Conservation (phyloP, 2,797 vertebrate species). For the Gobio occitaniae region DNA sequence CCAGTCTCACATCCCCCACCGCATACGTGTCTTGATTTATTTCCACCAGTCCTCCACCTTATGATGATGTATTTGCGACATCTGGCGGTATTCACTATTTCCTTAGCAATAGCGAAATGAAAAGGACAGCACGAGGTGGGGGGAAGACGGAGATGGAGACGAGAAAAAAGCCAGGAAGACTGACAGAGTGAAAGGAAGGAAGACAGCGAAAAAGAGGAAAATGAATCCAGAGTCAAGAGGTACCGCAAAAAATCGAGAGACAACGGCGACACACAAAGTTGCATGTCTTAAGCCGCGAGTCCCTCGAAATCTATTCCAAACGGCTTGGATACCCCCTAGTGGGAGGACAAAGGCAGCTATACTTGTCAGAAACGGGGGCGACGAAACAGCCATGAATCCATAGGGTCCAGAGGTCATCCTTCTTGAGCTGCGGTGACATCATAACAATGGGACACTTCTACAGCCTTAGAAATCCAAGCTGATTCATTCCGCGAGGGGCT, state of each 20-base stretch:
- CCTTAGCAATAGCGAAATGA: constrained; percentile 75
- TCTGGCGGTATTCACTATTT: constrained; percentile 92
- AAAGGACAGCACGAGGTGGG: constrained; percentile 27
- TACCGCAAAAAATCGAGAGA: constrained; percentile 67
- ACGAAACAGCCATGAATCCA: constrained; percentile 88
- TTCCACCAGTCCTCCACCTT: constrained; percentile 85
- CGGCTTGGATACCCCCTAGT: constrained; percentile 95
- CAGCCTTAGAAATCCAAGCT: constrained; percentile 90
- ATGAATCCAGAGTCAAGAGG: constrained; percentile 36
- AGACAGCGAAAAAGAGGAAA: constrained; percentile 36
- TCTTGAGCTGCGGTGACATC: constrained; percentile 97
- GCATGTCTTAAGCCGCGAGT: constrained; percentile 76
- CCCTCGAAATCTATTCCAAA: constrained; percentile 85
- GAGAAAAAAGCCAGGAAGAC: constrained; percentile 45
- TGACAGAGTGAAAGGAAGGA: constrained; percentile 44
- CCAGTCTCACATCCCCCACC: constrained; percentile 84
- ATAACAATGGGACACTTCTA: constrained; percentile 97
- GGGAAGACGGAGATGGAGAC: constrained; percentile 49
- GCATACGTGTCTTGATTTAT: constrained; percentile 88
- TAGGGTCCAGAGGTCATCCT: constrained; percentile 95
- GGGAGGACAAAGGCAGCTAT: constrained; percentile 90
- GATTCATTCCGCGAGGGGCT: constrained; percentile 87
- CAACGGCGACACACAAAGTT: constrained; percentile 63
- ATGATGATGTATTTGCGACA: constrained; percentile 99
- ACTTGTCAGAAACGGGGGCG: constrained; percentile 70